These are phyloP conservation scores for Lepus oiostolus DNA, from an alignment of 2,797 vertebrate genomes.

Conservation along the genomic window DNA sequence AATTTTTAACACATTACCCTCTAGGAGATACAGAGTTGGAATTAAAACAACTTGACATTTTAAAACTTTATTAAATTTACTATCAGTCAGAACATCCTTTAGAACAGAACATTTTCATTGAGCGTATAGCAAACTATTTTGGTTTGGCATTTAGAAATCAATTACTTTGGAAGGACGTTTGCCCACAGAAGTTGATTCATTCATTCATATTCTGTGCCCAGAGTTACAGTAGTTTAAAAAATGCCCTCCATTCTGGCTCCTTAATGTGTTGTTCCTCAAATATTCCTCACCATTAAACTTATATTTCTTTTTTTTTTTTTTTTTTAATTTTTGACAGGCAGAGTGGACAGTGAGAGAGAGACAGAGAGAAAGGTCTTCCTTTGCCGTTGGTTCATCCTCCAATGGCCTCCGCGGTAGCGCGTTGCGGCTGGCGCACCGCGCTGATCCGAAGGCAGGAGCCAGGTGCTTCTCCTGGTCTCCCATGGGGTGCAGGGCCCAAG, in stretches of 20 bases:
- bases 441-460: too few species aligned
- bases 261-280: constrained; percentile 41
- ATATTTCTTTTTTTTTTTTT: not conserved
- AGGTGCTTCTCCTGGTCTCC: too few species aligned
- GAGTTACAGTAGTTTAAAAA: constrained; percentile 60
- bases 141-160: constrained; percentile 76
- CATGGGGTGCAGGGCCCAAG: too few species aligned
- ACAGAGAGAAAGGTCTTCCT: too few species aligned
- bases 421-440: too few species aligned
- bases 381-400: too few species aligned
- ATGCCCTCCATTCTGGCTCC: not conserved
- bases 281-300: constrained; percentile 44
- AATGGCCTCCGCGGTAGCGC: too few species aligned
- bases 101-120: constrained; percentile 78
- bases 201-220: constrained; percentile 59
- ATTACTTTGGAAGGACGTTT: constrained; percentile 78
- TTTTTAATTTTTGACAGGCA: too few species aligned
- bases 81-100: constrained; percentile 76
- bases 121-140: constrained; percentile 72
- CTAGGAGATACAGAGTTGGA: constrained; percentile 36
- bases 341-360: too few species aligned
- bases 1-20: constrained; percentile 67
- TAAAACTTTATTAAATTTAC: constrained; percentile 79
- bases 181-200: constrained; percentile 26
- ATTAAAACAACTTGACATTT: constrained; percentile 82